Conservation (phyloP, 2,888 invertebrate genomes). For the Cremastobaeus sp. region DNA sequence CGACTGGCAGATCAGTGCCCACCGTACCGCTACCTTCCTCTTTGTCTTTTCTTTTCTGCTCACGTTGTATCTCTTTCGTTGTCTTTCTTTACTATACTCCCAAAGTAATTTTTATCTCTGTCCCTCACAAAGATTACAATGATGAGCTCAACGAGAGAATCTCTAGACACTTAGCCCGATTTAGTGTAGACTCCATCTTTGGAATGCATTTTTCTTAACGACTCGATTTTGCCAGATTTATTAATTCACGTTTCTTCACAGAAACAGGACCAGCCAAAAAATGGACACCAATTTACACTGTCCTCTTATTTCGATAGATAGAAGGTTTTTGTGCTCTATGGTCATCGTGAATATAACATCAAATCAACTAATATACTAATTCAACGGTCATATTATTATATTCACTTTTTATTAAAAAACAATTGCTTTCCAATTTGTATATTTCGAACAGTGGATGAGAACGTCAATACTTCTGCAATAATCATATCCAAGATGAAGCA, state of each 20-base stretch:
- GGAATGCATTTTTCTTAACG: conserved; percentile 62
- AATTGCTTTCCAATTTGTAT: no score
- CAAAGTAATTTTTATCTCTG: conserved; percentile 29
- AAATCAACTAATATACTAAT: no score
- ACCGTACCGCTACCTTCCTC: conserved; percentile 60
- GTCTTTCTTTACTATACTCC: conserved; percentile 34
- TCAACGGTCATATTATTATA: no score
- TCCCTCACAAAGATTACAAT: conserved; percentile 55
- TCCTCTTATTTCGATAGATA: no score
- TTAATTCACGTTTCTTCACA: conserved; percentile 55
- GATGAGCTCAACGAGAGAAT: conserved; percentile 55
- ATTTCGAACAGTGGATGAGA: no score
- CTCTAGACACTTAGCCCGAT: conserved; percentile 61
- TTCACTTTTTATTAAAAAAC: no score
- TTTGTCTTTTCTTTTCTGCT: conserved; percentile 39
- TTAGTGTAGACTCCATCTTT: conserved; percentile 55
- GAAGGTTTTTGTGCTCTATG: no score
- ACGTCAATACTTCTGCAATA: no score
- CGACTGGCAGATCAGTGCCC: conserved; percentile 62
- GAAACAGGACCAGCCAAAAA: conserved; percentile 41
- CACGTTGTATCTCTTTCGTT: conserved; percentile 43
- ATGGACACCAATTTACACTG: conserved; percentile 21
- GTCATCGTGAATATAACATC: no score
- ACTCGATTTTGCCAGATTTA: conserved; percentile 61
- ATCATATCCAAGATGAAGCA: no score